These are phyloP conservation scores for Barypeithes pellucidus DNA, from an alignment of 2,888 invertebrate species.

Conservation along the genomic window DNA sequence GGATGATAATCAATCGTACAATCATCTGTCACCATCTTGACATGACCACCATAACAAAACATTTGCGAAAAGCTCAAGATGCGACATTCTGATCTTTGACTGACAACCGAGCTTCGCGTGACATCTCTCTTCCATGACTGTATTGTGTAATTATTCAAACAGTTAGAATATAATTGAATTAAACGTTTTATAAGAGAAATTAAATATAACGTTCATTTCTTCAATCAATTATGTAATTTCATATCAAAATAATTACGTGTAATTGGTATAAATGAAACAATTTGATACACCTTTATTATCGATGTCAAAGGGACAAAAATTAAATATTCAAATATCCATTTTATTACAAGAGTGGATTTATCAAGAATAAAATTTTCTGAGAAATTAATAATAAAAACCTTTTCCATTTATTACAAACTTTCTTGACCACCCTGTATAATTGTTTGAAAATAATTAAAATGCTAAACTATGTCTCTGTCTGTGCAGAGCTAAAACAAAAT, in stretches of 20 bases:
- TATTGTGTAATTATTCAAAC: background rate
- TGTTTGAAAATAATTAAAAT: background rate
- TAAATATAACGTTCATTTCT: too few species aligned
- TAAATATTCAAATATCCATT: too few species aligned
- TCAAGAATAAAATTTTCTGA: too few species aligned
- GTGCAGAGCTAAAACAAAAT: constrained; percentile 9
- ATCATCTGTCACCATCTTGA: constrained; percentile 69
- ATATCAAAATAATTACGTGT: too few species aligned
- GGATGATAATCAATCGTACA: constrained; percentile 68
- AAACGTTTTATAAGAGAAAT: background rate
- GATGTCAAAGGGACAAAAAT: too few species aligned
- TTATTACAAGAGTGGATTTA: too few species aligned
- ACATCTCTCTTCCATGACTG: constrained; percentile 16
- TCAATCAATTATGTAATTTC: too few species aligned
- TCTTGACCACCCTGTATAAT: too few species aligned
- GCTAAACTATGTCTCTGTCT: background rate
- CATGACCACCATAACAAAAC: constrained; percentile 66
- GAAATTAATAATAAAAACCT: too few species aligned
- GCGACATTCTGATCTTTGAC: constrained; percentile 58
- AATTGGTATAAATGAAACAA: too few species aligned
- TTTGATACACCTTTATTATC: too few species aligned
- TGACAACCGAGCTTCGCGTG: constrained; percentile 55
- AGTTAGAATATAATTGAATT: background rate
- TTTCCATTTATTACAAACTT: too few species aligned
- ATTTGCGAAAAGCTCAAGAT: constrained; percentile 65